Base-by-base conservation (phyloP, 53 echinoderm and acorn worm species). In the Pentamera pediparva region DNA sequence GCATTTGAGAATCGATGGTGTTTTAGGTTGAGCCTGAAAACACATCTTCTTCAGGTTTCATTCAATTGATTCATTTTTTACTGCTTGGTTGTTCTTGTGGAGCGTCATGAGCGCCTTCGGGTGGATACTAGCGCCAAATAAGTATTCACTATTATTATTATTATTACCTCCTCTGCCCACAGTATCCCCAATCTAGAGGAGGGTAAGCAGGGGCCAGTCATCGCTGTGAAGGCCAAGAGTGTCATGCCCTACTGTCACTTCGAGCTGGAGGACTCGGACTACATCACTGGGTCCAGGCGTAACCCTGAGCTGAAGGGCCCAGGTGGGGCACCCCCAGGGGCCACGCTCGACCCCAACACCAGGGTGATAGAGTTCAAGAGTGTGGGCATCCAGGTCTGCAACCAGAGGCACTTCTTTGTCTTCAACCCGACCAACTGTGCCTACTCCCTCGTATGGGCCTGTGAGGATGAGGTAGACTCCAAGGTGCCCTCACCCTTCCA, bases 231-330 rank as follows among this genome's bases (percentile, higher is more conserved):
- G 55, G 98, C 89, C 3, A 82, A 82, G 61, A 98, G 98, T 61
- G 69, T 98, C 38, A 98, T 98, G 98, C 98, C 98, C 39, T 98
- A 84, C 88, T 98, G 98, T 60, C 98, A 98, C 86, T 98, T 98
- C 84, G 98, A 98, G 37, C 83, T 98, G 37, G 98, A 98, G 32
- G 91, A 98, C 79, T 98, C 98, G 7, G 98, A 98, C 69, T 98
- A 98, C 91, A 86, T 98, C 98, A 89, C 86, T 10, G 91, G 98
- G 29, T 88, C 98, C 56, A 75, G 98, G 13, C 89, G 98, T 50
- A 98, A 98, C 60, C 98, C 98, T 9, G 98, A 98, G 53, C 86
- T 98, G n/a, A 85, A 88, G 2, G 98, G 98, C 35, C 88, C 98
- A 24, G 90, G 88, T 64, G 98, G 98, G 32, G 91, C 98, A 11